These are phyloP conservation scores for Dugesia japonica DNA, from an alignment of 2,888 invertebrate genomes.

Conservation along the genomic window DNA sequence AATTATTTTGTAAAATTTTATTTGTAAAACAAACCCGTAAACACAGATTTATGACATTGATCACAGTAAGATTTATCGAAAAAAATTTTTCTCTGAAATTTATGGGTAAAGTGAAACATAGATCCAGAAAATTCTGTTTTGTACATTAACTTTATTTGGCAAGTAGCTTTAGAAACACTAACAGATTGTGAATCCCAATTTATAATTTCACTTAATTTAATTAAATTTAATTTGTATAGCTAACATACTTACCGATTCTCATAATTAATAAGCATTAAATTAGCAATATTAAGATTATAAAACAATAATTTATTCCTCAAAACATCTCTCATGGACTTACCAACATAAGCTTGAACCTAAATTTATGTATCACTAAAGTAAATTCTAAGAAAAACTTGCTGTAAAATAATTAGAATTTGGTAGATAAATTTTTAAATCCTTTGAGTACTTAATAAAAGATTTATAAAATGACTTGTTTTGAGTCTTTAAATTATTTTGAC, in stretches of 20 bases:
- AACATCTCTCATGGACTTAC: background rate
- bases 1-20: background rate
- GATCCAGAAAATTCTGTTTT: background rate
- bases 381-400: background rate
- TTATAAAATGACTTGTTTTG: no score
- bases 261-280: background rate
- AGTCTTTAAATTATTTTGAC: no score
- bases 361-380: background rate
- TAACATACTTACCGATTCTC: background rate
- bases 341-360: background rate
- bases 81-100: slow-evolving; percentile 8
- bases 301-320: background rate
- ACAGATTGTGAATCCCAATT: background rate
- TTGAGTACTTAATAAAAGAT: background rate
- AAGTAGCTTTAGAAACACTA: background rate
- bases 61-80: background rate
- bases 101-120: background rate
- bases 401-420: slow-evolving; percentile 10
- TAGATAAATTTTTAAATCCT: background rate
- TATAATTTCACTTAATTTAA: background rate
- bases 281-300: background rate
- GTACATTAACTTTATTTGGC: background rate
- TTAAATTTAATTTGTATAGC: background rate
- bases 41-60: slow-evolving; percentile 10
- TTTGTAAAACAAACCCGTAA: background rate